Evolutionary conservation across 2,113 vertebrate genomes (phyloP), one percentile per base, ranked within the genome.

Genomic region (Erinaceus europaeus): DNA sequence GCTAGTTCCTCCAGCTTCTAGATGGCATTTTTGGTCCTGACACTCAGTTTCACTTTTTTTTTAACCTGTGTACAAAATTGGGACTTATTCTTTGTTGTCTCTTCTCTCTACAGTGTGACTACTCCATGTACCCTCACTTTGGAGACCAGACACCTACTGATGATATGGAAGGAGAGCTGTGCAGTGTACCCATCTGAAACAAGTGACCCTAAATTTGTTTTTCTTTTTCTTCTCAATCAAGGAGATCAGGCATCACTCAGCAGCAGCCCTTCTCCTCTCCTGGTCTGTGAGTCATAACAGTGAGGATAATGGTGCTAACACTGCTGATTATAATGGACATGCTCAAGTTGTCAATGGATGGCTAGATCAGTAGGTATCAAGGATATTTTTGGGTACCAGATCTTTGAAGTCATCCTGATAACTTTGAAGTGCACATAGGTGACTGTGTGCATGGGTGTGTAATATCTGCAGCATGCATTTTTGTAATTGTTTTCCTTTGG

Each of bases 401-500:
- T 78, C 27, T 79, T 84, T 40, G 32, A 74, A 75, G 72, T n/a
- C 52, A 62, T 25, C 71, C 27, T 7, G 48, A 62, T 72, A 90
- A 78, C 52, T 93, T 34, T 42, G 69, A 48, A 23, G 12, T 36
- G 50, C 59, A 20, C 38, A 12, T 46, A 23, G 18, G 53, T 6
- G 42, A n/a, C n/a, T n/a, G n/a, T n/a, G 36, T 34, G 0, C 4
- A 4, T 46, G n/a, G 52, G n/a, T 23, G 40, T 42, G 38, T 21
- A 36, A 38, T 46, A 76, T 32, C 17, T 25, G 61, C 14, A 38
- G n/a, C 18, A 50, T 48, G 9, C 6, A 44, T 53, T 92, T 92
- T 89, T 86, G 23, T 81, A 75, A 91, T 46, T 55, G 38, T 71
- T 83, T 90, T 93, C 57, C 67, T 89, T 75, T 83, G 50, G 12